Evolutionary conservation across 2,113 vertebrate genomes (phyloP).

Genomic region (Phylloscopus trochiloides): DNA sequence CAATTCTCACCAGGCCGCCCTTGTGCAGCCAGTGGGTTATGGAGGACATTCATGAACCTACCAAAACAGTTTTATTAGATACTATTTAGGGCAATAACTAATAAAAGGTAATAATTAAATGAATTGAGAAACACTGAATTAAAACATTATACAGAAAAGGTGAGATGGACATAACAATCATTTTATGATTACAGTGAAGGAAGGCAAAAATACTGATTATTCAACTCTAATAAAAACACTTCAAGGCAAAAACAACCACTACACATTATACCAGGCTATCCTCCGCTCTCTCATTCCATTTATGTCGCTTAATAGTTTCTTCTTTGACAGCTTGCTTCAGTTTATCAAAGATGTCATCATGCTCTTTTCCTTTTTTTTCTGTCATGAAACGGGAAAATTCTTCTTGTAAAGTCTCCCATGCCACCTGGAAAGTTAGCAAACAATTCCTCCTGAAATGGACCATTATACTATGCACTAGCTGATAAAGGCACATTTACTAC

Average conservation of each 20-base stretch:
- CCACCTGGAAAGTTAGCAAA: slow-evolving; percentile 78
- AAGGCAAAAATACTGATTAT: not conserved
- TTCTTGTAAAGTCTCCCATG: slow-evolving; percentile 96
- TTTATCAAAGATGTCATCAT: slow-evolving; percentile 98
- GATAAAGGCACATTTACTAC: not conserved
- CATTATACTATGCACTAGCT: not conserved
- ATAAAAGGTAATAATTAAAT: not conserved
- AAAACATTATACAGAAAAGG: not conserved
- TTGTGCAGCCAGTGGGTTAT: not conserved
- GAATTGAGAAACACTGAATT: not conserved
- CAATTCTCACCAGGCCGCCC: not conserved
- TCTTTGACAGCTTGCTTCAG: slow-evolving; percentile 97
- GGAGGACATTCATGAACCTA: not conserved
- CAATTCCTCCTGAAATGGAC: not conserved
- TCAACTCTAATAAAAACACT: not conserved
- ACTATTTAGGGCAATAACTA: not conserved
- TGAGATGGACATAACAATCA: not conserved
- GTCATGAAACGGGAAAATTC: slow-evolving; percentile 99
- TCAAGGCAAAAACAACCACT: not conserved
- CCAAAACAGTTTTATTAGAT: not conserved
- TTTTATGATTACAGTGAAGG: not conserved
- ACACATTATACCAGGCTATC: slow-evolving; percentile 88
- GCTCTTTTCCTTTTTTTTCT: slow-evolving; percentile 94
- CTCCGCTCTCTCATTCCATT: slow-evolving; percentile 94
- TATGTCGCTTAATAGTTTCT: slow-evolving; percentile 95